Percentiles rank a stretch among this genome's conserved stretches.
phyloP scores from a whole-genome alignment of 2,888 invertebrate species.

The Monochamus alternatus region DNA sequence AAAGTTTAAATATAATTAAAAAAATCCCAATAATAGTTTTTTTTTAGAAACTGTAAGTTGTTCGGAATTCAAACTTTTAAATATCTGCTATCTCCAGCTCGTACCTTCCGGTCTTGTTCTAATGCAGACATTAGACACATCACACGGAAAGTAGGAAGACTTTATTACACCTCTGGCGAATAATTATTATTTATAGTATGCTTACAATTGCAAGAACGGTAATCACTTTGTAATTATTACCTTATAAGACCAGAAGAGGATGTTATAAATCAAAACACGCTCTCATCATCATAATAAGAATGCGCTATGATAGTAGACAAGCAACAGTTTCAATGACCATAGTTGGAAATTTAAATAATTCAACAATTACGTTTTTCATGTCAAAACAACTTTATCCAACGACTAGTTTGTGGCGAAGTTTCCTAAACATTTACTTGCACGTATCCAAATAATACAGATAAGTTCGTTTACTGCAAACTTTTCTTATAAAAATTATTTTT shows the following conservation, averaged over 20 bases:
- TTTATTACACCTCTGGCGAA: conserved; percentile 49
- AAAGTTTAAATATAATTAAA: no score
- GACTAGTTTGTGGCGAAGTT: not conserved
- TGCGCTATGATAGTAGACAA: conserved; percentile 33
- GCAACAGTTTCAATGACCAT: conserved; percentile 30
- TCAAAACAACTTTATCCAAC: not conserved
- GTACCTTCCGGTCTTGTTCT: conserved; percentile 39
- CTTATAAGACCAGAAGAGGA: conserved; percentile 53
- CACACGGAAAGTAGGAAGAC: conserved; percentile 40
- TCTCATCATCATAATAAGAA: conserved; percentile 48
- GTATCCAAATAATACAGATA: not conserved
- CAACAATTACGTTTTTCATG: conserved; percentile 5
- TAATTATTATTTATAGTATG: conserved; percentile 50
- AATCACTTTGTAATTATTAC: conserved; percentile 55
- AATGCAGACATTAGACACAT: conserved; percentile 42
- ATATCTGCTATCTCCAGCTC: not conserved
- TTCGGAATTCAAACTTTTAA: no score
- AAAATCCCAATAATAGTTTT: no score
- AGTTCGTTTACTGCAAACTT: not conserved
- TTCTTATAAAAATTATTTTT: not conserved
- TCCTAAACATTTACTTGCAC: conserved; percentile 3
- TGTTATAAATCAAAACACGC: conserved; percentile 55
- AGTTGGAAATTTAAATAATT: conserved; percentile 33
- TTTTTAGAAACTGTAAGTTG: no score
- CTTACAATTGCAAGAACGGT: conserved; percentile 47